Evolutionary conservation across 2,797 vertebrate genomes (phyloP).

Genomic region (Menidia menidia): DNA sequence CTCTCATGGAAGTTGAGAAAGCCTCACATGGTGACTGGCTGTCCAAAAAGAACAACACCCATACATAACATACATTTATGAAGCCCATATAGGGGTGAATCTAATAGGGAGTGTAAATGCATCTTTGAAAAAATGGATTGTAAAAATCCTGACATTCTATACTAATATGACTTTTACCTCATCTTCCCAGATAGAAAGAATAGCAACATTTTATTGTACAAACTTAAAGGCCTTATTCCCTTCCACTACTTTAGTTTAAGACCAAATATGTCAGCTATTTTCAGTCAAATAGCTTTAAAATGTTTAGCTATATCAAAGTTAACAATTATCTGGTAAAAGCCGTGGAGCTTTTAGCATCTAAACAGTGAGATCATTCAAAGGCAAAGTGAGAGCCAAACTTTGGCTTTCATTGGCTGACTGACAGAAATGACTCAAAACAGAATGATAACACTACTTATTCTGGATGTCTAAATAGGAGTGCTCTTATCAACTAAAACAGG

Average conservation of each 20-base stretch:
- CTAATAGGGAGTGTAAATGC: slow-evolving; percentile 16
- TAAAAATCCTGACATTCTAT: not conserved
- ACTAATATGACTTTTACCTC: not conserved
- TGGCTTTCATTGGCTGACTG: not conserved
- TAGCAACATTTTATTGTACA: not conserved
- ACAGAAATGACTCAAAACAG: not conserved
- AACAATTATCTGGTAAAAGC: not conserved
- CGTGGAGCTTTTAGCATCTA: slow-evolving; percentile 1
- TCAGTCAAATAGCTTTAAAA: not conserved
- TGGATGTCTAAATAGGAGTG: too few relatives aligned
- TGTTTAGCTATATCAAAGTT: fast-evolving
- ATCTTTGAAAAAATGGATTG: not conserved
- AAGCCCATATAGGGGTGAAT: slow-evolving; percentile 21
- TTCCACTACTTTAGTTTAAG: not conserved
- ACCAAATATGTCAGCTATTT: not conserved
- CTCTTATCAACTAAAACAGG: too few relatives aligned
- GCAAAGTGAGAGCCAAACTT: not conserved
- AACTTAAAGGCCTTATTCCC: not conserved
- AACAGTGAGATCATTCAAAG: not conserved
- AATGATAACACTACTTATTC: not conserved
- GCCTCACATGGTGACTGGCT: slow-evolving; percentile 14
- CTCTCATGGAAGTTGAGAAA: slow-evolving; percentile 25
- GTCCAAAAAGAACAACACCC: slow-evolving; percentile 49
- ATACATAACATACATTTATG: slow-evolving; percentile 48
- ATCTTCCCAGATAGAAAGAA: not conserved